Evolutionary conservation across 2,888 invertebrate species (phyloP), one percentile per base, ranked within the genome.

Genomic region (Lithophane socia): DNA sequence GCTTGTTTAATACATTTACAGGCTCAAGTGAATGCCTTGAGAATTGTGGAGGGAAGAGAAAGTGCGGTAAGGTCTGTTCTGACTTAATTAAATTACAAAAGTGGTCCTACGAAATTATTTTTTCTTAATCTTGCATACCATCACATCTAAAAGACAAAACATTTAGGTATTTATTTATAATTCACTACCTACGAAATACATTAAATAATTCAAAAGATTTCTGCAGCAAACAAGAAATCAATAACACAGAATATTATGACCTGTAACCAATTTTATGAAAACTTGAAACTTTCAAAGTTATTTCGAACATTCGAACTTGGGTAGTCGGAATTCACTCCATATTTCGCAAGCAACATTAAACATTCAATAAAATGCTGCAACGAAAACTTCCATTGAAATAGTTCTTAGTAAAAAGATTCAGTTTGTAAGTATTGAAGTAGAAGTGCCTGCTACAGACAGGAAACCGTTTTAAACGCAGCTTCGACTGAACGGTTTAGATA

Each of bases 361-460:
- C 88, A 90, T 90, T 90, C 89, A 88, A 89, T 88, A 83, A 85
- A 85, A 86, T 83, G 63, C 75, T 73, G 82, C 68, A 74, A 71
- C 73, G 74, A 74, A 82, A 79, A 80, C 75, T 78, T 79, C 84
- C 64, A 84, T 87, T 88, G 86, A 86, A 90, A 87, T 82, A 85
- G 84, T 89, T 90, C 86, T 73, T 69, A 75, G 83, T 88, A 88
- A 87, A 89, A 92, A 92, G 90, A 90, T 90, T 88, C 91, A 89
- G 90, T 92, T 91, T 91, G 87, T 89, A 91, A 90, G 90, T 90
- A 90, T 90, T 88, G 89, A 88, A 87, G 77, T 80, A 87, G 88
- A 89, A 86, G 89, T 91, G 91, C 81, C 91, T 88, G 90, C 85
- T 77, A 70, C 88, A 86, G 92, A 91, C 90, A 83, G 74, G 68